Evolutionary conservation across 2,113 vertebrate species (phyloP), one percentile per base, ranked within the genome.

Genomic region (Sphyrna mokarran): DNA sequence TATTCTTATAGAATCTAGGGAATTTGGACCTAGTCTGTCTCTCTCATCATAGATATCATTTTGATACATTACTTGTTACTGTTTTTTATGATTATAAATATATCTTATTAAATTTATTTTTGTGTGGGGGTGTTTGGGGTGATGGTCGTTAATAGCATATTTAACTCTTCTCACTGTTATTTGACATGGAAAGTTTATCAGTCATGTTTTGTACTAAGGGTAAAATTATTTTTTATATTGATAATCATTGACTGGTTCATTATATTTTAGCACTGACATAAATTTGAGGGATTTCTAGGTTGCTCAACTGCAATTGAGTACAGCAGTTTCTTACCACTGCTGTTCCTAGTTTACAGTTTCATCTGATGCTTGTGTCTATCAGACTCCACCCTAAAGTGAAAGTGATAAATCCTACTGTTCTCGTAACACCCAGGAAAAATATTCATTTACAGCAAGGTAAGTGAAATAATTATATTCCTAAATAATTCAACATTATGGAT

Each of bases 381-480:
- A 48, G 22, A 43, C 85, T 54, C 9, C 85, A 87, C 20, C 43
- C 7, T 10, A 40, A 10, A 48, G 43, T 23, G 26, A 61, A 91
- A 4, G 1, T 63, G 87, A 16, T 33, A 6, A 90, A 91, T 91
- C 29, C 13, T 61, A 26, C 58, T 2, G 29, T 33, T 2, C 33
- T 91, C 54, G 33, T 14, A 63, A 54, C 26, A 61, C 6, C 29
- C 33, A n/a, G 26, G 29, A 61, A 61, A 33, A 33, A 33, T 91
- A 14, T 91, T 61, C 48, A 63, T 23, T 29, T 33, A 11, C 23
- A 90, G 61, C 54, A 16, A 90, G 29, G 29, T 40, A 83, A 83
- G 37, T 91, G 87, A 63, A n/a, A 54, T 91, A 61, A 90, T 83
- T 83, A 83, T 83, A 40, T 83, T 90, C 29, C 29, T 90, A 90